Evolutionary conservation across 2,888 invertebrate species (phyloP).

Genomic region (Petrolisthes manimaculis): DNA sequence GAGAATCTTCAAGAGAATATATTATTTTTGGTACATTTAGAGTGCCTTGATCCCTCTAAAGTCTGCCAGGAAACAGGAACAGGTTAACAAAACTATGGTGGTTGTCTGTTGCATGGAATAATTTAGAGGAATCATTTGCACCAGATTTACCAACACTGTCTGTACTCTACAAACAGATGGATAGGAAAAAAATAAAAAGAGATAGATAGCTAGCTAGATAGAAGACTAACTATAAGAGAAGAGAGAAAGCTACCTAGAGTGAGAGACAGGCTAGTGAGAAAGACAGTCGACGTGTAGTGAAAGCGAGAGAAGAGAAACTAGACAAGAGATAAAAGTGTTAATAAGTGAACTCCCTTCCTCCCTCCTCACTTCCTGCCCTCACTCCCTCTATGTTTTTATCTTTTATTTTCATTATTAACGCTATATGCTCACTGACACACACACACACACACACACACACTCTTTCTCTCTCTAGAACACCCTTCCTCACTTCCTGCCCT

Average conservation of each 20-base stretch:
- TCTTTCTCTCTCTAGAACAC: background rate
- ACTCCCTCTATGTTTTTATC: background rate
- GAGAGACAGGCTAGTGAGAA: background rate
- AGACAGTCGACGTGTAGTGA: background rate
- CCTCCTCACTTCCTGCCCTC: background rate
- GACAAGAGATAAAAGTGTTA: background rate
- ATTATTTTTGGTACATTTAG: no score
- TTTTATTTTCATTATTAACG: background rate
- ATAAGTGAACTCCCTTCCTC: background rate
- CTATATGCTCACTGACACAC: background rate
- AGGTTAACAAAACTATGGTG: no score
- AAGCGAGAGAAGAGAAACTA: background rate
- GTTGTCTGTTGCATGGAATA: no score
- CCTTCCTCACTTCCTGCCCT: background rate
- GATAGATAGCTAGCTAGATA: background rate
- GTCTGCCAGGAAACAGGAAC: no score
- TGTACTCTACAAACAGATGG: no score
- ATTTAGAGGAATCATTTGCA: no score
- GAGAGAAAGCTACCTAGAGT: background rate
- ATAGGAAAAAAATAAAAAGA: background rate
- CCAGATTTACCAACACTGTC: no score
- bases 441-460: background rate
- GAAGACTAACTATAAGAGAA: background rate
- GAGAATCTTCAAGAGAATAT: no score
- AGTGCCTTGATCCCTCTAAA: no score